phyloP scores from a whole-genome alignment of 1,140 invertebrate genomes.

The Lasaia peninsularis region DNA sequence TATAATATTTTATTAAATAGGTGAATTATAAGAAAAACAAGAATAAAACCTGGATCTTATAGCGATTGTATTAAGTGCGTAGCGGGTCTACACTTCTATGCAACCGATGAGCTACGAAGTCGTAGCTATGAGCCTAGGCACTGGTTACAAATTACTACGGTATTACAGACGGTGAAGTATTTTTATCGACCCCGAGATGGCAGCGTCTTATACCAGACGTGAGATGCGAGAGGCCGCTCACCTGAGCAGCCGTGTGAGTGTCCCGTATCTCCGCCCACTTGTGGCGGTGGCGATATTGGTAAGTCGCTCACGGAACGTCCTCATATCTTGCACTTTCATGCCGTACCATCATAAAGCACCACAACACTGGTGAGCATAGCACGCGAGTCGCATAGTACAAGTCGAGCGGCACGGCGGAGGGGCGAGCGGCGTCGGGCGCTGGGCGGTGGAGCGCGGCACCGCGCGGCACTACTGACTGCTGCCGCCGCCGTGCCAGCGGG shows the following conservation, averaged over 20 bases:
- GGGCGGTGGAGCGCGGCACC: constrained; percentile 43
- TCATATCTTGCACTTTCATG: constrained; percentile 70
- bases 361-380: constrained; percentile 71
- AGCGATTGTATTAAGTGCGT: constrained; percentile 19
- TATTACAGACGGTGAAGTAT: constrained; percentile 31
- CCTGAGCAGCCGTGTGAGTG: constrained; percentile 62
- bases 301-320: constrained; percentile 66
- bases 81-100: constrained; percentile 34
- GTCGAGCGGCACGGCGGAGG: constrained; percentile 32
- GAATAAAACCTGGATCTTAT: not conserved
- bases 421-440: constrained; percentile 34
- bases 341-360: constrained; percentile 73
- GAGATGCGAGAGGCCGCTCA: constrained; percentile 65
- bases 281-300: constrained; percentile 52
- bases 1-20: no score
- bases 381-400: constrained; percentile 65
- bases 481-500: constrained; percentile 41
- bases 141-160: constrained; percentile 21
- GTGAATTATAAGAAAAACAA: constrained; percentile 11
- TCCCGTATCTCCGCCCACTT: constrained; percentile 65
- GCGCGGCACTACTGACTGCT: constrained; percentile 59
- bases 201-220: constrained; percentile 50
- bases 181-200: constrained; percentile 66
- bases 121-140: constrained; percentile 5
- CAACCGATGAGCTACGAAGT: constrained; percentile 1